phyloP scores from a whole-genome alignment of 2,797 vertebrate genomes.

The Alfaro cultratus region DNA sequence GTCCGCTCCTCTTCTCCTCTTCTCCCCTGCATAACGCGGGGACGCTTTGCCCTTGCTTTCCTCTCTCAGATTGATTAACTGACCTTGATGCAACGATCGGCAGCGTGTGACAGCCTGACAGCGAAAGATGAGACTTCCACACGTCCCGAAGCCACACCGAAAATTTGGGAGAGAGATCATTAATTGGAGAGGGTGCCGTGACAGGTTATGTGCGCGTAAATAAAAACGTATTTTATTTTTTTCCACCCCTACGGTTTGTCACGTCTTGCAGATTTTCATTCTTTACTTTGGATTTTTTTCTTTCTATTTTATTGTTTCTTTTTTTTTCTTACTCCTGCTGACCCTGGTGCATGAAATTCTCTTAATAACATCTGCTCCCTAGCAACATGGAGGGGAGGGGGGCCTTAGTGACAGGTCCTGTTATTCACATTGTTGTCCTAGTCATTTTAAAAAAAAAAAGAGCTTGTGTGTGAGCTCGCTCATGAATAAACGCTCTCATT shows the following conservation, averaged over 20 bases:
- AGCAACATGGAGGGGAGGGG: constrained; percentile 19
- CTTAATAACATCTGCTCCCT: constrained; percentile 51
- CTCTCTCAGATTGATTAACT: constrained; percentile 53
- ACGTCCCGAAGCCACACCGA: constrained; percentile 29
- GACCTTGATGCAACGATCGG: constrained; percentile 57
- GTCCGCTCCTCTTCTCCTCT: constrained; percentile 14
- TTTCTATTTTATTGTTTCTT: neutral
- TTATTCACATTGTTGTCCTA: constrained; percentile 30
- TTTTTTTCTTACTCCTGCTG: constrained; percentile 13
- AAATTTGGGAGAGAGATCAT: neutral
- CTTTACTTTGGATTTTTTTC: constrained; percentile 21
- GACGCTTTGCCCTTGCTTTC: constrained; percentile 48
- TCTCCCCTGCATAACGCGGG: constrained; percentile 19
- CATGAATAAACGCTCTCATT: constrained; percentile 53
- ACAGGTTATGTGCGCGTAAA: neutral
- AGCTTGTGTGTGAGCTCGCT: constrained; percentile 1
- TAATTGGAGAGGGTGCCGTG: constrained; percentile 11
- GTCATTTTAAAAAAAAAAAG: constrained; percentile 26
- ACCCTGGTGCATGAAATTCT: constrained; percentile 63
- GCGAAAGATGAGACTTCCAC: constrained; percentile 35
- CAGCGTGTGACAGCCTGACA: constrained; percentile 35
- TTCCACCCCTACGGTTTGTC: neutral
- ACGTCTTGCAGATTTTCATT: neutral
- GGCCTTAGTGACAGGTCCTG: constrained; percentile 35
- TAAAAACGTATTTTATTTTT: neutral